phyloP scores from a whole-genome alignment of 2,888 invertebrate genomes.

The Panorpa germanica region DNA sequence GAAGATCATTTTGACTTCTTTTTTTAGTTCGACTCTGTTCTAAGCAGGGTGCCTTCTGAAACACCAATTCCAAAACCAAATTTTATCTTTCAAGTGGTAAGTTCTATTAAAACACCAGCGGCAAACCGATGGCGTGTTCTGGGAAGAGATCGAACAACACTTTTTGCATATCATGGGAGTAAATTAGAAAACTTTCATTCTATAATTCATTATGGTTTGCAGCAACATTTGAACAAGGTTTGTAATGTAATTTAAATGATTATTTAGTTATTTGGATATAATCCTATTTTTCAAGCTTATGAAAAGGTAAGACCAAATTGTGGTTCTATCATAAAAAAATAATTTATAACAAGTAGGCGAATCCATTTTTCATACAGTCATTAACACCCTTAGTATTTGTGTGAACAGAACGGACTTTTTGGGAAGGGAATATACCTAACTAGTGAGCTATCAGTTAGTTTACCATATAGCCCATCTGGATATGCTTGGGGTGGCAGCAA shows the following conservation, averaged over 20 bases:
- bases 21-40: slow-evolving; percentile 33
- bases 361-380: slow-evolving; percentile 6
- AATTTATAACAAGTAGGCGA: slow-evolving; percentile 7
- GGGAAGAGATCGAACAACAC: slow-evolving; percentile 31
- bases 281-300: not conserved
- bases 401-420: slow-evolving; percentile 36
- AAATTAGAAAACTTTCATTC: slow-evolving; percentile 66
- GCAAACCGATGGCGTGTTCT: slow-evolving; percentile 39
- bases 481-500: slow-evolving; percentile 58
- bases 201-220: slow-evolving; percentile 56
- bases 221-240: slow-evolving; percentile 50
- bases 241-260: slow-evolving; percentile 4
- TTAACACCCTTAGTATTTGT: not conserved
- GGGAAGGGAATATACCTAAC: slow-evolving; percentile 61
- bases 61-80: slow-evolving; percentile 32
- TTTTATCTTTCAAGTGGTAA: slow-evolving; percentile 45
- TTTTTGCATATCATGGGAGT: slow-evolving; percentile 65
- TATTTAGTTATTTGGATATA: not conserved
- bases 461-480: slow-evolving; percentile 53
- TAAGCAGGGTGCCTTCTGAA: slow-evolving; percentile 29
- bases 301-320: no score
- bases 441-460: slow-evolving; percentile 48
- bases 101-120: slow-evolving; percentile 29
- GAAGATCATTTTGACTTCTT: slow-evolving; percentile 8
- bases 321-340: slow-evolving; percentile 6